Base-by-base conservation (phyloP, 1,140 invertebrate species). In the Colletes gigas region DNA sequence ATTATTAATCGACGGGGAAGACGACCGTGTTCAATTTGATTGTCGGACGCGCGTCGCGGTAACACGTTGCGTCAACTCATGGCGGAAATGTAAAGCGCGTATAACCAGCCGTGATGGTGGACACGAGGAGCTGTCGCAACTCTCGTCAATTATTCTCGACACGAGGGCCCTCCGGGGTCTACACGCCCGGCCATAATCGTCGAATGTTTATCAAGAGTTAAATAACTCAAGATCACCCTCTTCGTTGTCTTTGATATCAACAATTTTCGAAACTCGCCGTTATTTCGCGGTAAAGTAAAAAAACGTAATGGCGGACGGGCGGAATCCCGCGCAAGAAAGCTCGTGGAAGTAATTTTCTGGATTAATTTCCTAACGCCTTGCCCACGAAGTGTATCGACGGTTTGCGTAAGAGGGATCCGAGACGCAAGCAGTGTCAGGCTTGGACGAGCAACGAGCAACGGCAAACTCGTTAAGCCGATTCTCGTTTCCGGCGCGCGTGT, bases 381-480 rank as follows among this genome's bases (percentile, higher is more conserved):
- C n/a, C 30, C 55, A 55, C 47, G 1, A 74, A 79, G 39, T 67
- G 30, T 70, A 73, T 74, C 59, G 14, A 21, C 30, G 17, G 63
- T 78, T 84, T 78, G 78, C 57, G 59, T 63, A 80, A 80, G 39
- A 60, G 41, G 63, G 47, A 60, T 68, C 41, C 10, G 30, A 83
- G 54, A 68, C 67, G 52, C 50, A 60, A 72, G 39, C 50, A 50
- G 12, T 55, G 68, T 83, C 68, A 78, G 66, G 63, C 69, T 77
- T 74, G 78, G 65, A 84, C 62, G 78, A 72, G 50, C 63, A 83
- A 67, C 59, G 12, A 50, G 63, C 57, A 68, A 69, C 69, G 70
- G 71, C 47, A 55, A 57, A 77, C 52, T 81, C 69, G 59, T 83
- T 85, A 85, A 78, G 55, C 80, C 54, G 21, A 67, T 72, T 81